Evolutionary conservation across 1,140 invertebrate species (phyloP).

Genomic region (Leptinotarsa defecta): DNA sequence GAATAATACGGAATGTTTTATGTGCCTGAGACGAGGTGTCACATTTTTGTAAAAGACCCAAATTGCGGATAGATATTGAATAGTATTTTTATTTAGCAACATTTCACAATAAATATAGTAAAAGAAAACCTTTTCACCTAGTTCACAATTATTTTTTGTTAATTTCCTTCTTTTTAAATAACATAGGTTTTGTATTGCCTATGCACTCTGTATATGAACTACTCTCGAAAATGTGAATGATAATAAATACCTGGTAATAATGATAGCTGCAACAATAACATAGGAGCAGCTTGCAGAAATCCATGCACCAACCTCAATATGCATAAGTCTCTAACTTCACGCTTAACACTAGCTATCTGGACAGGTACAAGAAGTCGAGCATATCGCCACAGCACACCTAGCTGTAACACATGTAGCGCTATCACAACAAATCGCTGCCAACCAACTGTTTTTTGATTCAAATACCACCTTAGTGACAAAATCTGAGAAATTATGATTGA

Average conservation of each 20-base stretch:
- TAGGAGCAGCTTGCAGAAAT: constrained; percentile 84
- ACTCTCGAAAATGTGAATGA: constrained; percentile 25
- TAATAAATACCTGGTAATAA: constrained; percentile 64
- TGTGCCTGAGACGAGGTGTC: too few relatives aligned
- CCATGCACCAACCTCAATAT: constrained; percentile 84
- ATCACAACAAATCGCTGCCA: constrained; percentile 60
- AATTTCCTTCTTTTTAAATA: too few relatives aligned
- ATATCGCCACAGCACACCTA: constrained; percentile 88
- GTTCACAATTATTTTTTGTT: too few relatives aligned
- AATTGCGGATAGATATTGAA: too few relatives aligned
- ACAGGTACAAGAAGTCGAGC: constrained; percentile 85
- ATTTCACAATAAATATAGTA: too few relatives aligned
- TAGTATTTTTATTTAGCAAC: too few relatives aligned
- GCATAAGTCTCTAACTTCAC: constrained; percentile 74
- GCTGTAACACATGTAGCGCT: constrained; percentile 74
- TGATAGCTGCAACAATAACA: constrained; percentile 83
- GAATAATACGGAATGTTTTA: too few relatives aligned
- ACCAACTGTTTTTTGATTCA: constrained; percentile 49
- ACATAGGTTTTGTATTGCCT: too few relatives aligned
- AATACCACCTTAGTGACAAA: constrained; percentile 63
- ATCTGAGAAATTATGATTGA: constrained; percentile 78
- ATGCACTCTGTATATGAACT: neutral
- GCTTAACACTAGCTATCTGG: constrained; percentile 80
- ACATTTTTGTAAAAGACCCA: too few relatives aligned
- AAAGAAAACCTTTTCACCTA: too few relatives aligned